phyloP scores from a whole-genome alignment of 2,113 vertebrate genomes.

The Micronycteris hirsuta region DNA sequence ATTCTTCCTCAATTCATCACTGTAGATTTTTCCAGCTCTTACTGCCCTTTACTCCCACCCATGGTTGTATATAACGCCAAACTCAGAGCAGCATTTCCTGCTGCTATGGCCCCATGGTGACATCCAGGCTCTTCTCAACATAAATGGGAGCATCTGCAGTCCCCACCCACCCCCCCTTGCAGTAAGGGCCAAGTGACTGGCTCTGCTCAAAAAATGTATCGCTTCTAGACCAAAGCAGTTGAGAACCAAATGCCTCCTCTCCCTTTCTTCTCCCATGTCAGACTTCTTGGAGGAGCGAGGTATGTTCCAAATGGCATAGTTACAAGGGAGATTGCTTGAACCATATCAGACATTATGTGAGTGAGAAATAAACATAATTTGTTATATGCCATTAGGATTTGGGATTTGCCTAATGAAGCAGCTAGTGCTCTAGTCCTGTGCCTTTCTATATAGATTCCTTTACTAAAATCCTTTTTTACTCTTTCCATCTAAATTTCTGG shows the following conservation, averaged over 20 bases:
- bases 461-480: background rate
- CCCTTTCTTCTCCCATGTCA: background rate
- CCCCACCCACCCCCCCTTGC: background rate
- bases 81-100: background rate
- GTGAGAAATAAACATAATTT: background rate
- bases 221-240: background rate
- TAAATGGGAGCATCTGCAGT: background rate
- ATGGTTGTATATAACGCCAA: background rate
- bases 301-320: background rate
- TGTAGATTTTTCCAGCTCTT: background rate
- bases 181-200: background rate
- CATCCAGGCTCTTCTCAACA: background rate
- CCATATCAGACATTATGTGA: background rate
- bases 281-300: background rate
- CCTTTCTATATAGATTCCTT: background rate
- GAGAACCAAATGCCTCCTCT: background rate
- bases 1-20: background rate
- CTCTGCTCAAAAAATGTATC: background rate
- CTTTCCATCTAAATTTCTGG: background rate
- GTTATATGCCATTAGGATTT: background rate
- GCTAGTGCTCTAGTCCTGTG: background rate
- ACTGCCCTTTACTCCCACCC: background rate
- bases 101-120: background rate
- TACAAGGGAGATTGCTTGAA: background rate
- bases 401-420: background rate